phyloP scores from a whole-genome alignment of 2,888 invertebrate species.

The Geotrupes spiniger region DNA sequence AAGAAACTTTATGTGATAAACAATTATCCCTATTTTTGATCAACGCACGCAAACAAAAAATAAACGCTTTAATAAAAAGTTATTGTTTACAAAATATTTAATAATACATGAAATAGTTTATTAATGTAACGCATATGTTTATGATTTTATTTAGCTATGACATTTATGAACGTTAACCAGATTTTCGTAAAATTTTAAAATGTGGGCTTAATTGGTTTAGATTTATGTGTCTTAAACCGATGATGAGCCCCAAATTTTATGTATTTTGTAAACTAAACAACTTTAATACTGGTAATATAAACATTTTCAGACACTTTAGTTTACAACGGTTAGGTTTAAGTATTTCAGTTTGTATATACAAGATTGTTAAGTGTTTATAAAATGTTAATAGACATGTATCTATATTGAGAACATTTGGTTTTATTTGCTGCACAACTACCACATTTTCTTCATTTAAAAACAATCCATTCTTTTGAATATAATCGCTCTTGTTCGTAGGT shows the following conservation, averaged over 20 bases:
- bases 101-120: too few species aligned
- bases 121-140: not conserved
- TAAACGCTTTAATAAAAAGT: too few species aligned
- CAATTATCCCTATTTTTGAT: too few species aligned
- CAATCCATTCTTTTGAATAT: conserved; percentile 8
- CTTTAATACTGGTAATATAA: conserved; percentile 43
- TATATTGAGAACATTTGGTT: conserved; percentile 44
- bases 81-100: too few species aligned
- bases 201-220: conserved; percentile 33
- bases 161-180: conserved; percentile 12
- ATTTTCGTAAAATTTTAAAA: not conserved
- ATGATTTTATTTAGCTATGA: conserved; percentile 4
- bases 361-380: conserved; percentile 45
- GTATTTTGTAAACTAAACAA: conserved; percentile 42
- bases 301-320: conserved; percentile 43
- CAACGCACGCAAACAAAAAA: too few species aligned
- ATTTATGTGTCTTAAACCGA: conserved; percentile 43
- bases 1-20: too few species aligned
- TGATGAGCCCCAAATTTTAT: conserved; percentile 49
- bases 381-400: conserved; percentile 46
- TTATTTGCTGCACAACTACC: conserved; percentile 28
- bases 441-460: conserved; percentile 21
- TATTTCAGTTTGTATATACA: conserved; percentile 48
- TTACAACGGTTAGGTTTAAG: conserved; percentile 46
- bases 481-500: not conserved